Conservation (phyloP, 1,140 invertebrate genomes). For the Caenorhabditis briggsae region DNA sequence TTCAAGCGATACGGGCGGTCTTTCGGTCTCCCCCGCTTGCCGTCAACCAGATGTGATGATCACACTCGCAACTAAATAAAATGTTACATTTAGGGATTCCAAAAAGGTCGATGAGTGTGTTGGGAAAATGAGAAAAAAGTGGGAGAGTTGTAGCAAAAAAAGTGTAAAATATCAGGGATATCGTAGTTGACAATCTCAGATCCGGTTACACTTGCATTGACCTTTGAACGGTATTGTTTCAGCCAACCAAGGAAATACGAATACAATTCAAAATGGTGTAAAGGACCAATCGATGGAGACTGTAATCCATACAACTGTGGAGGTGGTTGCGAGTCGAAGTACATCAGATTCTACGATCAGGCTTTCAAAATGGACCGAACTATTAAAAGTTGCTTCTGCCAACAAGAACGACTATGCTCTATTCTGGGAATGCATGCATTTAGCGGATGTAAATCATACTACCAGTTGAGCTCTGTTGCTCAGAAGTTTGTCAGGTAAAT, state of each 20-base stretch:
- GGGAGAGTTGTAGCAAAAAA: slow-evolving; percentile 33
- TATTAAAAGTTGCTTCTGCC: slow-evolving; percentile 52
- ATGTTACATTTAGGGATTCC: slow-evolving; percentile 1
- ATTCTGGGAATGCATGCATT: slow-evolving; percentile 55
- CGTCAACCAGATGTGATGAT: slow-evolving; percentile 42
- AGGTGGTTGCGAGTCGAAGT: slow-evolving; percentile 47
- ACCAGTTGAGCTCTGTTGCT: slow-evolving; percentile 38
- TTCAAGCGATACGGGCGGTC: slow-evolving; percentile 34
- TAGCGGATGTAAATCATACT: slow-evolving; percentile 55
- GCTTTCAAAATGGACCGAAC: slow-evolving; percentile 45
- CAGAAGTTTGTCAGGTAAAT: slow-evolving; percentile 46
- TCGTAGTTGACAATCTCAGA: neutral
- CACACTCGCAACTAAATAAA: slow-evolving; percentile 20
- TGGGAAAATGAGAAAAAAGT: neutral
- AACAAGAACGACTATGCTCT: slow-evolving; percentile 47
- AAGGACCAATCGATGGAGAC: slow-evolving; percentile 44
- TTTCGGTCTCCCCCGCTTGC: neutral
- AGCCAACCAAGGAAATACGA: slow-evolving; percentile 30
- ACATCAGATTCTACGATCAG: slow-evolving; percentile 58
- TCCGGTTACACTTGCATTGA: neutral
- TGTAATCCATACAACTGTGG: slow-evolving; percentile 57
- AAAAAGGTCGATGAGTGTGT: neutral
- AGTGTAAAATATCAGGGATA: slow-evolving; percentile 25
- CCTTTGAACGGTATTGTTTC: neutral
- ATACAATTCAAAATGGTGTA: slow-evolving; percentile 34